Conservation (phyloP, 2,888 invertebrate genomes). For the Eristalis arbustorum region DNA sequence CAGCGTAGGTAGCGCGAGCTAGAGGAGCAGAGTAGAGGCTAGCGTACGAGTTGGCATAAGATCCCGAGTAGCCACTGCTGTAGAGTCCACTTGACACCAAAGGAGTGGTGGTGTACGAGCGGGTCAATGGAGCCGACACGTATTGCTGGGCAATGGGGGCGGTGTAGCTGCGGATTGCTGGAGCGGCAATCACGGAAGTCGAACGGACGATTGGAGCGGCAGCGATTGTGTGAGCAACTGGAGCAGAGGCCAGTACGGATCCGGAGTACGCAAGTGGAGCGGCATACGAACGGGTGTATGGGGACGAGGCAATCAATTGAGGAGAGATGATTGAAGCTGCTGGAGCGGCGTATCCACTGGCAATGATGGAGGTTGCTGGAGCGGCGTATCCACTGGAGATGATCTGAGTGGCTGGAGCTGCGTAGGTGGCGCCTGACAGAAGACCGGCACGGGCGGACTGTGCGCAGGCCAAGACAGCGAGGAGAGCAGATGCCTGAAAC, state of each 20-base stretch:
- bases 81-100: constrained; percentile 30
- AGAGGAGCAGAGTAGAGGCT: constrained; percentile 17
- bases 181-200: not conserved
- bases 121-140: constrained; percentile 30
- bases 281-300: constrained; percentile 14
- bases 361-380: constrained; percentile 1
- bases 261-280: constrained; percentile 26
- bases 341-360: constrained; percentile 7
- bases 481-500: constrained; percentile 20
- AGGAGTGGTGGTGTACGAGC: constrained; percentile 22
- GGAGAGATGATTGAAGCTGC: constrained; percentile 1
- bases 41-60: constrained; percentile 30
- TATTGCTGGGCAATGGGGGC: constrained; percentile 24
- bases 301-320: constrained; percentile 16
- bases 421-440: not conserved
- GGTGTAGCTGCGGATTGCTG: constrained; percentile 10
- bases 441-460: constrained; percentile 20
- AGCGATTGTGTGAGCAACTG: constrained; percentile 11
- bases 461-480: constrained; percentile 13
- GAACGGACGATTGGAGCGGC: constrained; percentile 16
- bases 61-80: constrained; percentile 24
- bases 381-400: constrained; percentile 12
- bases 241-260: constrained; percentile 20
- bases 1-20: constrained; percentile 6
- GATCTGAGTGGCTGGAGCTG: constrained; percentile 7